A percentile compares a stretch with the other conserved stretches of the same genome.
Conservation (phyloP, 2,797 vertebrate genomes). For the Echeneis naucrates region DNA sequence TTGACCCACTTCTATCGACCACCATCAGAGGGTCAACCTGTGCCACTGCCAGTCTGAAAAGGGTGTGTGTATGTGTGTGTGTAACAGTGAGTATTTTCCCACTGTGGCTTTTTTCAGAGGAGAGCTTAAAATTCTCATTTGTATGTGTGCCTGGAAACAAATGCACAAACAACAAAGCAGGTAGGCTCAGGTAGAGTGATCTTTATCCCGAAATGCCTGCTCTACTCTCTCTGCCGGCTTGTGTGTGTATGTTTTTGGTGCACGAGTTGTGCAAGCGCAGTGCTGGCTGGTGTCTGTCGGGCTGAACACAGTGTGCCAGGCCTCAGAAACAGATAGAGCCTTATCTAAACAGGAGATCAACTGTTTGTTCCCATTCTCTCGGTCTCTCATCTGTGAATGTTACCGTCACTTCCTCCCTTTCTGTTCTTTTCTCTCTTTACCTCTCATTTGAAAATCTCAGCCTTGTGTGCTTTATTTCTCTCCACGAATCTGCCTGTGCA, state of each 20-base stretch:
- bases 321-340: constrained; percentile 56
- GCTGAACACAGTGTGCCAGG: constrained; percentile 66
- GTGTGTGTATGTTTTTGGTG: constrained; percentile 54
- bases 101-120: constrained; percentile 26
- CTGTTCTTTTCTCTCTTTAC: constrained; percentile 2
- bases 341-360: constrained; percentile 67
- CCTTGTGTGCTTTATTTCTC: constrained; percentile 3
- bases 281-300: constrained; percentile 51
- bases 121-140: constrained; percentile 13
- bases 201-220: constrained; percentile 74
- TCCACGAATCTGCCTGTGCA: not conserved
- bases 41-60: constrained; percentile 14
- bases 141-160: constrained; percentile 48
- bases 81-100: constrained; percentile 15
- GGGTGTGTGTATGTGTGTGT: not conserved
- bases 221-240: constrained; percentile 54
- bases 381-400: constrained; percentile 37
- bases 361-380: constrained; percentile 54
- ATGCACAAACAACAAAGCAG: constrained; percentile 57
- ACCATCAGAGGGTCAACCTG: constrained; percentile 27
- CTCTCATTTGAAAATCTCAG: constrained; percentile 12
- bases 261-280: constrained; percentile 68
- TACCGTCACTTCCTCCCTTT: constrained; percentile 13
- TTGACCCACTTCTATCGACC: constrained; percentile 35
- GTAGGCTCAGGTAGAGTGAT: constrained; percentile 55